phyloP scores from a whole-genome alignment of 2,888 invertebrate species.

The Parnassius smintheus region DNA sequence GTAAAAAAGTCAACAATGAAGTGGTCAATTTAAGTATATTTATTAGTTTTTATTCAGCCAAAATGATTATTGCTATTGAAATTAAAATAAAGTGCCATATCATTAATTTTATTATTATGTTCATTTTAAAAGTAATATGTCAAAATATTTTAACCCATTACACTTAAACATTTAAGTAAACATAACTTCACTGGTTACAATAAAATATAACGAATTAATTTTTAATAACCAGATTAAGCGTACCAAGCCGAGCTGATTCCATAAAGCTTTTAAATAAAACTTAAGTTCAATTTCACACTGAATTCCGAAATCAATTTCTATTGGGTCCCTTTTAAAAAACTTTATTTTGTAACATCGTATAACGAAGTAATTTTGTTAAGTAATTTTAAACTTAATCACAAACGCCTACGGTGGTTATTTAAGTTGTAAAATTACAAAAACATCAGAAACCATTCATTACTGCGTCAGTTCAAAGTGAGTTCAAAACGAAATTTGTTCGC shows the following conservation, averaged over 20 bases:
- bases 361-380: constrained; percentile 2
- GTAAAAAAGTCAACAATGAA: too few relatives aligned
- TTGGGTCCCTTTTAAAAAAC: constrained; percentile 44
- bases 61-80: too few relatives aligned
- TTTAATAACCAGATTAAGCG: constrained; percentile 61
- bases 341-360: constrained; percentile 38
- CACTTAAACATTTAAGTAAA: constrained; percentile 46
- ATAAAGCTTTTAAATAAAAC: constrained; percentile 52
- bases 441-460: constrained; percentile 60
- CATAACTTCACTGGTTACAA: constrained; percentile 43
- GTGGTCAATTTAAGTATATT: too few relatives aligned
- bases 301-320: constrained; percentile 72
- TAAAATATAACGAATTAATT: constrained; percentile 67
- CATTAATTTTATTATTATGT: too few relatives aligned
- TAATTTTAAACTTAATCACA: constrained; percentile 36
- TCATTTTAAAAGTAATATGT: constrained; percentile 36
- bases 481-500: constrained; percentile 56
- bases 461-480: constrained; percentile 60
- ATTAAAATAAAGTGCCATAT: too few relatives aligned
- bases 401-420: constrained; percentile 29
- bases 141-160: constrained; percentile 50
- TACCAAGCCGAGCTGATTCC: constrained; percentile 45
- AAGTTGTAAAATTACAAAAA: constrained; percentile 36
- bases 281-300: constrained; percentile 76
- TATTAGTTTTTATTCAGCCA: too few relatives aligned